A percentile compares a stretch with the other conserved stretches of the same genome.
phyloP scores from a whole-genome alignment of 2,888 invertebrate species.

The Carterocephalus palaemon region DNA sequence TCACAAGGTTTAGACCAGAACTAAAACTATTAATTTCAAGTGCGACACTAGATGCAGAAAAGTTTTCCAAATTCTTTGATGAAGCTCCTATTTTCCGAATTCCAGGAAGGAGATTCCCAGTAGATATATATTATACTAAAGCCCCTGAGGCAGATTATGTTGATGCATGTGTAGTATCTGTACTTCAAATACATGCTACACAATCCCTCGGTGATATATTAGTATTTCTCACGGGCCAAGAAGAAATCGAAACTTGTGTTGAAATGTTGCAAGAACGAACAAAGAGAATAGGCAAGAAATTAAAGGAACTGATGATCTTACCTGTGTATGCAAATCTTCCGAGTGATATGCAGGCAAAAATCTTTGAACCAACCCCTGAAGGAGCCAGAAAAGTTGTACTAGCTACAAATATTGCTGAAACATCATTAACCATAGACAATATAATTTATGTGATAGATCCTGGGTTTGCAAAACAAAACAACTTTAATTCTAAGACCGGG shows the following conservation, averaged over 20 bases:
- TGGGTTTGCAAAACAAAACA: slow-evolving; percentile 99
- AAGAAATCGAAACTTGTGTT: slow-evolving; percentile 94
- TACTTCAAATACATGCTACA: slow-evolving; percentile 98
- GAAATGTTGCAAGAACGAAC: slow-evolving; percentile 94
- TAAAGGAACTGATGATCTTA: slow-evolving; percentile 93
- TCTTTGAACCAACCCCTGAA: slow-evolving; percentile 98
- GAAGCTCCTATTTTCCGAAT: slow-evolving; percentile 98
- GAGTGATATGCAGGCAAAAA: slow-evolving; percentile 99
- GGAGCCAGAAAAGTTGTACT: slow-evolving; percentile 97
- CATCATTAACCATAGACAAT: slow-evolving; percentile 98
- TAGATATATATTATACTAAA: slow-evolving; percentile 99
- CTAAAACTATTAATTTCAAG: slow-evolving; percentile 98
- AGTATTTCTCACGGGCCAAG: slow-evolving; percentile 97
- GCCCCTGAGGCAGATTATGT: slow-evolving; percentile 99
- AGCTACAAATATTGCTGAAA: slow-evolving; percentile 99
- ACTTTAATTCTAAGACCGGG: slow-evolving; percentile 97
- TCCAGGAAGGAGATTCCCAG: slow-evolving; percentile 98
- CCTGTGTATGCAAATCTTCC: slow-evolving; percentile 99
- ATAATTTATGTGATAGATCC: slow-evolving; percentile 99
- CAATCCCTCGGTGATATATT: slow-evolving; percentile 97
- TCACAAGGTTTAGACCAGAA: slow-evolving; percentile 94
- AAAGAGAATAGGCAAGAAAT: slow-evolving; percentile 93
- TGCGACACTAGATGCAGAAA: slow-evolving; percentile 98
- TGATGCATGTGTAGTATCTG: slow-evolving; percentile 97
- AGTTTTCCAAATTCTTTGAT: slow-evolving; percentile 98